Base-by-base conservation (phyloP, 2,113 vertebrate species). In the Ahaetulla prasina region DNA sequence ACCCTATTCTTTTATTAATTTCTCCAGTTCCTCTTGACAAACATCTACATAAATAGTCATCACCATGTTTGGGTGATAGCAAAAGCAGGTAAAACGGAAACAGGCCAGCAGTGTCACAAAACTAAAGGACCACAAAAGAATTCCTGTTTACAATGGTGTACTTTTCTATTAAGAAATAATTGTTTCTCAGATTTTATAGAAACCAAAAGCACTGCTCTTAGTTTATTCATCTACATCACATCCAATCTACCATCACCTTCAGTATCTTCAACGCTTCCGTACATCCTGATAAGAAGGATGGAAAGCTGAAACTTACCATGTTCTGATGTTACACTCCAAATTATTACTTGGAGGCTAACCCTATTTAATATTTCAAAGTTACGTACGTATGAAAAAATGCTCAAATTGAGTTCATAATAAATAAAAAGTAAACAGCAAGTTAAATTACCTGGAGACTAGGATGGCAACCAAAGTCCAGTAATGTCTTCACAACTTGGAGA, bases 391-490 rank as follows among this genome's bases (percentile, higher is more conserved):
- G 90, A 35, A 88, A 90, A 10, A 25, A 87, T 87, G 6, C 85
- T 57, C 55, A 39, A 54, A 45, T 18, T 57, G 35, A 30, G 12
- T 88, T 54, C 20, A 53, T n/a, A 35, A 20, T 20, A 45, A 47
- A 74, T 0, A 74, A 74, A 39, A 85, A 85, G 10, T 9, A 30
- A 12, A 85, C 1, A 3, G 2, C 25, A 87, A 39, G 11, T 91
- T 49, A 60, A 18, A 93, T 96, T 97, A 99, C 99, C 99, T 99
- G 99, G 30, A 99, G 98, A 96, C 99, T 99, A 43, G 99, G 99
- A 95, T 99, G 99, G 96, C 99, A 99, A 96, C 99, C 99, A 20
- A 99, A 99, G 96, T 99, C 99, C 96, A 99, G 96, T 91, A 99
- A 96, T 11, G 99, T 99, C 97, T 99, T 99, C 94, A 99, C 99